Evolutionary conservation across 2,797 vertebrate genomes (phyloP).

Genomic region (Chaetophractus vellerosus): DNA sequence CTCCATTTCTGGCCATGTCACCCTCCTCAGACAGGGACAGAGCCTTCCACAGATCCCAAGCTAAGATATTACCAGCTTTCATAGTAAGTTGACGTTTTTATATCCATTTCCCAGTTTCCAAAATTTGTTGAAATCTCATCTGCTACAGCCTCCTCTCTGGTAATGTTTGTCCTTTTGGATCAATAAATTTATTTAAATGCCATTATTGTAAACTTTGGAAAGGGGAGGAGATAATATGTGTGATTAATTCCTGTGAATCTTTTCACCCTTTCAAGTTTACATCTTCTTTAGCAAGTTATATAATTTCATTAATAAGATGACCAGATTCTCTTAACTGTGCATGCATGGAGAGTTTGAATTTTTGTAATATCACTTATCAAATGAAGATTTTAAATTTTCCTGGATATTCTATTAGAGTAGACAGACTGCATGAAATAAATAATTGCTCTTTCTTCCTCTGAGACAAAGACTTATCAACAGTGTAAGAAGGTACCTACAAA

Average conservation of each 20-base stretch:
- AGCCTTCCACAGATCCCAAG: background rate
- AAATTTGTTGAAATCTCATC: background rate
- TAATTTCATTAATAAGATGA: background rate
- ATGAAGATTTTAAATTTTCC: background rate
- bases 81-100: background rate
- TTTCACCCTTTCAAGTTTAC: too few species aligned
- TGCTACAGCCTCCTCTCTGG: background rate
- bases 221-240: background rate
- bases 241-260: background rate
- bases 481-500: background rate
- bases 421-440: background rate
- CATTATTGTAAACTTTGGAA: background rate
- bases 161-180: background rate
- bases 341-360: background rate
- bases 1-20: background rate
- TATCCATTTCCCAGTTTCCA: background rate
- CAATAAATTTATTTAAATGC: too few species aligned
- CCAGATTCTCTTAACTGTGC: background rate
- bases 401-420: background rate
- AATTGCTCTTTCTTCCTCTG: background rate
- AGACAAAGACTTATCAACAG: too few species aligned
- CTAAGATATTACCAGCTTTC: background rate
- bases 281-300: background rate
- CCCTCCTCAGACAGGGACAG: accelerated
- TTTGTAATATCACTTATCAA: too few species aligned